Percentiles rank a stretch among this genome's conserved stretches.
These are phyloP conservation scores for Subacronicta megacephala DNA, from an alignment of 2,888 invertebrate genomes.

Conservation along the genomic window DNA sequence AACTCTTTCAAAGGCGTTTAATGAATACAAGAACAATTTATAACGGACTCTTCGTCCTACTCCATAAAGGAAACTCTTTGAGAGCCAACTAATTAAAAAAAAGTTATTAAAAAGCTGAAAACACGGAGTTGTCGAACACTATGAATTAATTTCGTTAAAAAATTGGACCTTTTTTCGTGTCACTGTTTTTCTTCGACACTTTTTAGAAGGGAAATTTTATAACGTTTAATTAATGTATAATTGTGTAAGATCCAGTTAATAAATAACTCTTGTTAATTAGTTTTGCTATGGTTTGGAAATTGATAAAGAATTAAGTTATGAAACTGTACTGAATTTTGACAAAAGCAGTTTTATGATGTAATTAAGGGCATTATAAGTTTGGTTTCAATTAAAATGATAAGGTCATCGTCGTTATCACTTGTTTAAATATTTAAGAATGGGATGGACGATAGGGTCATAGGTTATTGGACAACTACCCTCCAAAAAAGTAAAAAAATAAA, in stretches of 20 bases:
- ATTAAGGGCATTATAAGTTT: neutral
- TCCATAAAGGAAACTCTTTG: slow-evolving; percentile 61
- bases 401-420: no score
- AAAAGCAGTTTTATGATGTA: neutral
- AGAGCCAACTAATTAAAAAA: slow-evolving; percentile 65
- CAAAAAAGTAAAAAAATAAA: no score
- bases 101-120: slow-evolving; percentile 65
- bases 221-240: slow-evolving; percentile 48
- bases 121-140: slow-evolving; percentile 63
- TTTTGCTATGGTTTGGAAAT: slow-evolving; percentile 1
- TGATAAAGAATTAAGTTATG: neutral
- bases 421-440: no score
- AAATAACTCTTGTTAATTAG: slow-evolving; percentile 23
- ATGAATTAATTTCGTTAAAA: slow-evolving; percentile 77
- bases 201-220: slow-evolving; percentile 30
- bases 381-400: no score
- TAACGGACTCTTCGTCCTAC: slow-evolving; percentile 47
- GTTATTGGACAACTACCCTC: no score
- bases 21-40: slow-evolving; percentile 64
- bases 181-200: slow-evolving; percentile 62
- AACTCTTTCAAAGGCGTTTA: slow-evolving; percentile 58
- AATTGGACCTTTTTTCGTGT: slow-evolving; percentile 63
- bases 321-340: neutral
- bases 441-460: no score
- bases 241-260: slow-evolving; percentile 24